Evolutionary conservation across 2,888 invertebrate genomes (phyloP), one percentile per base, ranked within the genome.

Genomic region (Stegophylla sp.): DNA sequence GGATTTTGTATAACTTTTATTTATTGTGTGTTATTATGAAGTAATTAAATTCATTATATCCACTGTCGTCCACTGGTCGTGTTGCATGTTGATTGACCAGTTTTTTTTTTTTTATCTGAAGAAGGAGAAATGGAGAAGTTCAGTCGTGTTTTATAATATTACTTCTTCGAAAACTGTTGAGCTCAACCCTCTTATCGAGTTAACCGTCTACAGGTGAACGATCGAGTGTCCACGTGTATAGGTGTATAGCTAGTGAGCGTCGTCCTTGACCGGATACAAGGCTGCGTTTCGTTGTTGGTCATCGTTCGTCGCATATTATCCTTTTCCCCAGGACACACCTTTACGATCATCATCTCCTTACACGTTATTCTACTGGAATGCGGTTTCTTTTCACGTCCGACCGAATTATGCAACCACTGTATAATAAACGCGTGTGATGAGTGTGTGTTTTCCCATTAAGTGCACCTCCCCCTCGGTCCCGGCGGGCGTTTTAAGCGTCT

Each of bases 181-280:
- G 43, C 41, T 13, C 41, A 41, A 56, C 72, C 72, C 72, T 72
- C 34, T 72, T 23, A 41, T 0, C 28, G 12, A 12, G 61, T 63
- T 51, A 5, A 7, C 20, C 41, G 41, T 41, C 15, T n/a, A 12
- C 67, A 28, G 77, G 77, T 77, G 67, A 77, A 77, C 69, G 77
- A 28, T 77, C 77, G 59, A 45, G 63, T 43, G 51, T 45, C 26
- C 61, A 48, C 61, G 74, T 51, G 48, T 75, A 51, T 41, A 34
- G 15, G 74, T 51, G 48, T 75, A 51, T 41, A 34, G 15, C 59
- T 3, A 20, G 13, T 34, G 23, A n/a, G 20, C 41, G 64, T 26
- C 63, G 79, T 79, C 79, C 79, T 79, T 79, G 79, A 79, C 79
- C 79, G 79, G 71, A 48, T 69, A 61, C 79, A 59, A 79, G 79